phyloP scores from a whole-genome alignment of 2,888 invertebrate genomes.

The Chloromyia formosa region DNA sequence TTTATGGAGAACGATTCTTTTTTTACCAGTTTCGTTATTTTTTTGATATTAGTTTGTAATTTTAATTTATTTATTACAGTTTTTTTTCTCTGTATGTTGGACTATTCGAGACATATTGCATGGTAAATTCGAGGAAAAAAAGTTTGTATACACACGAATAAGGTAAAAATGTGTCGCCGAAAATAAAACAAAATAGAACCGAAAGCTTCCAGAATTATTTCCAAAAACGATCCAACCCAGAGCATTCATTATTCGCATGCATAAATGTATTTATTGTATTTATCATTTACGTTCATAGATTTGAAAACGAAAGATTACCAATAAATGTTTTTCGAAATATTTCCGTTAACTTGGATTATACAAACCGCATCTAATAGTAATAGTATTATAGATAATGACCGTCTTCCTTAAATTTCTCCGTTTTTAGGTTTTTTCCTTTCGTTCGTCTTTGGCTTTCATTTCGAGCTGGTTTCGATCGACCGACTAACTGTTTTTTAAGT shows the following conservation, averaged over 20 bases:
- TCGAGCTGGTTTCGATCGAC: background rate
- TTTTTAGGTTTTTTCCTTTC: no score
- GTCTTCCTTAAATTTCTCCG: no score
- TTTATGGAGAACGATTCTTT: background rate
- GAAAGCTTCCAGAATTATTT: constrained; percentile 16
- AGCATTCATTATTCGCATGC: no score
- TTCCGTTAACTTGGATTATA: no score
- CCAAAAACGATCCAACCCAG: background rate
- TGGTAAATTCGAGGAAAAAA: no score
- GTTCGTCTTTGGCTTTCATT: background rate
- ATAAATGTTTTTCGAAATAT: no score
- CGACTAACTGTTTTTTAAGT: background rate
- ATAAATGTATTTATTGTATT: no score
- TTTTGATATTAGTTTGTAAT: constrained; percentile 27
- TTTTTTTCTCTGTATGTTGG: constrained; percentile 3
- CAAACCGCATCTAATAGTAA: no score
- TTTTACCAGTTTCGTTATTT: constrained; percentile 27
- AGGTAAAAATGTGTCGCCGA: background rate
- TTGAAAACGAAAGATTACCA: background rate
- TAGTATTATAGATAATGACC: no score
- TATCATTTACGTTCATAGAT: background rate
- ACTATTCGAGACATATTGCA: background rate
- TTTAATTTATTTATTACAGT: constrained; percentile 37
- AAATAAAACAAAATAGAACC: background rate
- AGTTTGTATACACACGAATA: no score